These are phyloP conservation scores for Helicoverpa armigera DNA, from an alignment of 1,140 invertebrate genomes.

Conservation along the genomic window DNA sequence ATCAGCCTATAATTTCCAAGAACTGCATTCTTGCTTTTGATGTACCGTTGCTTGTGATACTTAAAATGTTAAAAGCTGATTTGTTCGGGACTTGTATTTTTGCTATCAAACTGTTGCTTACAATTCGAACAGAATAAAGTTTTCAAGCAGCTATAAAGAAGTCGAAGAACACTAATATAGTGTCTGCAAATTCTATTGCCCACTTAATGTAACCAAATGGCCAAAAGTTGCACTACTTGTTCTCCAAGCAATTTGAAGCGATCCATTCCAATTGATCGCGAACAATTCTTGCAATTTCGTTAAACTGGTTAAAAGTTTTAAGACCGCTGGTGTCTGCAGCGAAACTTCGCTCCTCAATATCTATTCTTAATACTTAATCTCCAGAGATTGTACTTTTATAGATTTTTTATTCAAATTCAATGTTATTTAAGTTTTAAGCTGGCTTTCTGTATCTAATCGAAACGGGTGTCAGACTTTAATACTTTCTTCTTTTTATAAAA, in stretches of 20 bases:
- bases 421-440: background rate
- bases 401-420: background rate
- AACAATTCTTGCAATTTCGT: constrained; percentile 5
- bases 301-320: constrained; percentile 11
- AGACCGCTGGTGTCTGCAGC: background rate
- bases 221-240: background rate
- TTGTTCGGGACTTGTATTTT: too few relatives aligned
- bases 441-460: too few relatives aligned
- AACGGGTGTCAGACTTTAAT: too few relatives aligned
- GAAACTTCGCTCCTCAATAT: constrained; percentile 22
- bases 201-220: background rate
- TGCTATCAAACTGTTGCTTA: too few relatives aligned
- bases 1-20: too few relatives aligned
- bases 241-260: background rate
- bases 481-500: too few relatives aligned
- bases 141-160: too few relatives aligned
- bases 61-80: too few relatives aligned
- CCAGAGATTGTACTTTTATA: background rate
- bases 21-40: too few relatives aligned
- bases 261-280: background rate
- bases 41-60: too few relatives aligned
- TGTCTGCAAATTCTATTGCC: background rate
- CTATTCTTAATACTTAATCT: background rate
- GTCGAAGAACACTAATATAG: too few relatives aligned
- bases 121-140: too few relatives aligned